Conservation (phyloP, 2,888 invertebrate genomes). For the Eucriotettix oculatus region DNA sequence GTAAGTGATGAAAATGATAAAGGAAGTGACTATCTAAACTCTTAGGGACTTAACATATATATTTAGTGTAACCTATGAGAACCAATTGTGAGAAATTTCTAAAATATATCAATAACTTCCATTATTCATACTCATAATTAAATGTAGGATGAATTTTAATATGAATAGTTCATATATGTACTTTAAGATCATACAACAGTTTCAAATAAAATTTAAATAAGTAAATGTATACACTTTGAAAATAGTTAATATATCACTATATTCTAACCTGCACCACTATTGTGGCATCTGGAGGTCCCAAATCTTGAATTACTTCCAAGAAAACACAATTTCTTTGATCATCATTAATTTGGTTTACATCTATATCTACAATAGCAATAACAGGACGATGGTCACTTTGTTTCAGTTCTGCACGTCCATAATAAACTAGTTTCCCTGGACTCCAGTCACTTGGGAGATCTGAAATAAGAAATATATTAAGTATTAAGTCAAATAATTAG, state of each 20-base stretch:
- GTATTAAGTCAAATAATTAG: neutral
- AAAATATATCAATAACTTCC: no score
- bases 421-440: conserved; percentile 67
- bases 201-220: no score
- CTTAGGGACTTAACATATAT: no score
- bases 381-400: conserved; percentile 97
- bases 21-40: no score
- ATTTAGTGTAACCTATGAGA: no score
- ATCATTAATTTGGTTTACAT: conserved; percentile 64
- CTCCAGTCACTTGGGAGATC: conserved; percentile 39
- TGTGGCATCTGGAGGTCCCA: conserved; percentile 92
- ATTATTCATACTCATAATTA: no score
- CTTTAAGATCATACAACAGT: no score
- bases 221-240: no score
- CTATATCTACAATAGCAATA: conserved; percentile 75
- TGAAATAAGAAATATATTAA: conserved; percentile 5
- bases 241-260: neutral
- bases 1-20: no score
- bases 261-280: conserved; percentile 48
- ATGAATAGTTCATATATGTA: no score
- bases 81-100: no score
- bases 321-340: conserved; percentile 64
- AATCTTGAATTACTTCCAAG: conserved; percentile 63
- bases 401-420: conserved; percentile 86
- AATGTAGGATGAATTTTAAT: no score